Evolutionary conservation across 2,113 vertebrate species (phyloP), one percentile per base, ranked within the genome.

Genomic region (Myotis yumanensis): DNA sequence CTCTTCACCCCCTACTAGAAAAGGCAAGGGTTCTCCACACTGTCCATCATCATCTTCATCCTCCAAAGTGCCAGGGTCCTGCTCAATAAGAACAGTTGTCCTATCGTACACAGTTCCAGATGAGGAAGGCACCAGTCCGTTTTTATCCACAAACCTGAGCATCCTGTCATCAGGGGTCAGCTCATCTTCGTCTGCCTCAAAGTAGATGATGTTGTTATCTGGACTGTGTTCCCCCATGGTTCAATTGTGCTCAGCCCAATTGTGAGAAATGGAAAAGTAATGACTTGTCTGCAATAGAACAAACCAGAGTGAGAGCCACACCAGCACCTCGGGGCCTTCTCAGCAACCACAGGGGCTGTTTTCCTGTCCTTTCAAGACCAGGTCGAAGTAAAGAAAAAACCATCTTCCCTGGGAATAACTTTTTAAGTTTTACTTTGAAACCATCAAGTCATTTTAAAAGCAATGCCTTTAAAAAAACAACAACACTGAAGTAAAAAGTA

Each of bases 11-110:
- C 99, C 99, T 2, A 99, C 98, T 25, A 99, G 94, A 96, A 99
- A 99, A 95, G 99, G 97, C 97, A 99, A 98, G 96, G 99, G 99
- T 85, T 99, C 98, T 30, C 98, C 98, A n/a, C 99, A 99, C 90
- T 99, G 99, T 96, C 98, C 98, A 75, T 99, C 99, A 1, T 99
- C 98, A 11, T 98, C 98, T 32, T 99, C 98, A 22, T 98, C 98
- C 1, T 98, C 98, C 96, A 99, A 97, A 12, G 98, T 98, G 20
- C 99, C 99, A 57, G 99, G 99, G 97, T 99, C 99, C 95, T 99
- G 99, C 97, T 99, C 99, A 23, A 99, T 99, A 2, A 99, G 99
- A 84, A 99, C 99, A 0, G 99, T 99, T 14, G 99, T 99, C 97
- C 99, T 99, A 97, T 99, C 99, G 16, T 99, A 99, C 7, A 99